Conservation (phyloP, 2,888 invertebrate species). For the Acanthococcus lagerstroemiae region DNA sequence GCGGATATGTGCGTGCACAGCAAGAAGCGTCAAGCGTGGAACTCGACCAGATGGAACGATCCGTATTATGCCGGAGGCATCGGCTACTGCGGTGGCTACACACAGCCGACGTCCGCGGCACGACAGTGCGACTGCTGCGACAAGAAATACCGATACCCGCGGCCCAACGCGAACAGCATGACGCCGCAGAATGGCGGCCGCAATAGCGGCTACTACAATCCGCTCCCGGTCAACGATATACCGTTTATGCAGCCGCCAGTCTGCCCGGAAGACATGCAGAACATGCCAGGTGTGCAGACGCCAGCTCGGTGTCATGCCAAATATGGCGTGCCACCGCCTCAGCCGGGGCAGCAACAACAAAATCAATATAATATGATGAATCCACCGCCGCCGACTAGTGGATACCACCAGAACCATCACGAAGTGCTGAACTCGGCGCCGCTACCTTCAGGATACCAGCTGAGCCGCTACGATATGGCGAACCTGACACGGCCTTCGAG, state of each 20-base stretch:
- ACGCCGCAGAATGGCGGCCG: neutral
- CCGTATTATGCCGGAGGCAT: neutral
- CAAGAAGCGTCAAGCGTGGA: constrained; percentile 4
- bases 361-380: too few species aligned
- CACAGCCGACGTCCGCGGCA: neutral
- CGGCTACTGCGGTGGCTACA: neutral
- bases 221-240: neutral
- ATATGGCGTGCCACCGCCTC: neutral
- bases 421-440: too few species aligned
- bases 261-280: constrained; percentile 4
- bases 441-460: neutral
- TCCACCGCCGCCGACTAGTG: neutral
- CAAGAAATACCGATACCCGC: neutral
- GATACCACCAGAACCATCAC: neutral
- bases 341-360: neutral
- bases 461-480: too few species aligned
- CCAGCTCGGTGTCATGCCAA: neutral
- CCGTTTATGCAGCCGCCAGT: neutral
- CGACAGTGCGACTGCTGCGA: neutral
- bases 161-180: neutral
- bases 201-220: neutral
- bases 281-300: neutral
- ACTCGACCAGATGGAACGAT: constrained; percentile 1
- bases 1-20: constrained; percentile 11
- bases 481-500: neutral